Evolutionary conservation across 2,797 vertebrate species (phyloP).

Genomic region (Acanthiza pusilla): DNA sequence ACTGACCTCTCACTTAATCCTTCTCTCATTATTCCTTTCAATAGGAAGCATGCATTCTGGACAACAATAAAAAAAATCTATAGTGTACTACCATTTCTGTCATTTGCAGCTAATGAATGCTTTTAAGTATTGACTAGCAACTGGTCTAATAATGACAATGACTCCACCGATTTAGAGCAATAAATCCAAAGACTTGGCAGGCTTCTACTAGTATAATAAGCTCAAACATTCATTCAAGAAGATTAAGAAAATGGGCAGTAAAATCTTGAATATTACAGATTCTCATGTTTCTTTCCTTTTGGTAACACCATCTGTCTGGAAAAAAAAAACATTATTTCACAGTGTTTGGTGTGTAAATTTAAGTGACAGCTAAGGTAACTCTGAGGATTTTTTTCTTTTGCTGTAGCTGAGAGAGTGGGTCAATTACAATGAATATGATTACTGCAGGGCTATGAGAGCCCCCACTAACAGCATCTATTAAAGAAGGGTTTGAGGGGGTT

Average conservation of each 20-base stretch:
- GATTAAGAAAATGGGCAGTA: conserved; percentile 54
- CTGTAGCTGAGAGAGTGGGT: not conserved
- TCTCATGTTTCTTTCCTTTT: conserved; percentile 23
- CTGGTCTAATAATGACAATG: conserved; percentile 61
- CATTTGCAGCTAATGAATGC: conserved; percentile 70
- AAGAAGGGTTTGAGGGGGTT: not conserved
- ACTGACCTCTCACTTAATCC: conserved; percentile 53
- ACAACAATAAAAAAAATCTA: conserved; percentile 68
- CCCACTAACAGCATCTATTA: not conserved
- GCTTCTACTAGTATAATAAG: conserved; percentile 59
- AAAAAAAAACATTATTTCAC: not conserved
- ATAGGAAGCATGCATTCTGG: conserved; percentile 55
- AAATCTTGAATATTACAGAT: not conserved
- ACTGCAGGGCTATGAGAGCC: not conserved
- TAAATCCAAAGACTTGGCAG: conserved; percentile 64
- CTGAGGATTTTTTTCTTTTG: not conserved
- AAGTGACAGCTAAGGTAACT: conserved; percentile 27
- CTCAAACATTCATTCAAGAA: conserved; percentile 61
- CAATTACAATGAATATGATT: not conserved
- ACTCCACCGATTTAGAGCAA: conserved; percentile 64
- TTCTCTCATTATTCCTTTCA: conserved; percentile 53
- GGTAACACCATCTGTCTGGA: not conserved
- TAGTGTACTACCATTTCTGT: conserved; percentile 60
- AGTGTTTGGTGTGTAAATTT: not conserved
- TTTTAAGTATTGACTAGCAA: conserved; percentile 69